Base-by-base conservation (phyloP, 2,113 vertebrate genomes). In the Turnix velox region DNA sequence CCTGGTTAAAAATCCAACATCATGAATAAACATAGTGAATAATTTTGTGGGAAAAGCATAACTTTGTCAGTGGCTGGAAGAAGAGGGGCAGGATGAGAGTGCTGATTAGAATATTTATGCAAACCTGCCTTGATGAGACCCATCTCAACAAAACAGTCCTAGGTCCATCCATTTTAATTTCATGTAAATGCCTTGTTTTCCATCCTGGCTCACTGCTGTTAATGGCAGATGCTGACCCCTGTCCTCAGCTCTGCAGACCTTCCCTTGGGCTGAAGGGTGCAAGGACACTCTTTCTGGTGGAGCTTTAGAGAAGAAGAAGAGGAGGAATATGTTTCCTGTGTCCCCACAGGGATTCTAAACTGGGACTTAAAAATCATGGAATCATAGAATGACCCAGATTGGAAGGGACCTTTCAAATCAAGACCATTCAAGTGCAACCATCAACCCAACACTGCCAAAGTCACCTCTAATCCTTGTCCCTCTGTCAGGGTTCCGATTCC, bases 21-120 rank as follows among this genome's bases (percentile, higher is more conserved):
- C 71, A 83, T 90, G 92, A 94, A 94, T 93, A 95, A 93, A 89
- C 84, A 87, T 76, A 37, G n/a, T 2, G 58, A 87, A 76, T 87
- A 63, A 88, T 84, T 93, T 78, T 61, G 68, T 6, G 51, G 79
- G 92, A 2, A 61, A 75, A 79, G 82, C 81, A 19, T 33, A 61
- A 57, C 82, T 51, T 54, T 4, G 13, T 35, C 74, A 40, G 40
- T 14, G 78, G 4, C 71, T 76, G 54, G 3, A 6, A 71, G 84
- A 84, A 91, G 72, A 68, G 81, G 84, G 87, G 49, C 84, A 92
- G 82, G 79, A 43, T n/a, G 71, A 33, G 62, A 68, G 66, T 28
- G 0, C 61, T 82, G 88, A 94, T 91, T 52, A 33, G 94, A 83
- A 76, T 58, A 73, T 72, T 95, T 87, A 82, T 92, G 87, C 74